phyloP scores from a whole-genome alignment of 2,113 vertebrate genomes.

The Onychostoma macrolepis region DNA sequence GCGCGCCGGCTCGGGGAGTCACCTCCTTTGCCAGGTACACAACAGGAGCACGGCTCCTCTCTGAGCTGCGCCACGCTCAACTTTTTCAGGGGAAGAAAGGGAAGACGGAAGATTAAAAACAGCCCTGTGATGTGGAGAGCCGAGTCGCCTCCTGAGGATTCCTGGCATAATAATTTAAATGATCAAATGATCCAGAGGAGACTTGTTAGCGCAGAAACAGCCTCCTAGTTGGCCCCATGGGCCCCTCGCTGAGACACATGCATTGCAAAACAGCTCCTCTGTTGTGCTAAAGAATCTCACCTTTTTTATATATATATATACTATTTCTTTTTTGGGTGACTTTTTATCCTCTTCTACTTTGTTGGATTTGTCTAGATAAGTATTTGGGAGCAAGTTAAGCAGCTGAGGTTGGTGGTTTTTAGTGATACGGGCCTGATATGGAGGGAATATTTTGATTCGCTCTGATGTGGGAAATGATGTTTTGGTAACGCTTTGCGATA shows the following conservation, averaged over 20 bases:
- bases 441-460: slow-evolving; percentile 5
- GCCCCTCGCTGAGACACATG: slow-evolving; percentile 76
- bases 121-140: slow-evolving; percentile 82
- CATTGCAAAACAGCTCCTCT: slow-evolving; percentile 85
- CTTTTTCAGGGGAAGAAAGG: slow-evolving; percentile 73
- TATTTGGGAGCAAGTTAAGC: slow-evolving; percentile 63
- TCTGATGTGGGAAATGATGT: slow-evolving; percentile 23
- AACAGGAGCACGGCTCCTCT: slow-evolving; percentile 76
- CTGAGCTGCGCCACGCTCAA: slow-evolving; percentile 72
- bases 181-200: slow-evolving; percentile 88
- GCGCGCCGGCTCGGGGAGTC: slow-evolving; percentile 76
- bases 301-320: slow-evolving; percentile 54
- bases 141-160: slow-evolving; percentile 81
- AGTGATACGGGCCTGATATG: neutral
- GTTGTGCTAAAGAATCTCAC: slow-evolving; percentile 81
- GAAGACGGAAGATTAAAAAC: slow-evolving; percentile 83
- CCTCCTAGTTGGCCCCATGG: slow-evolving; percentile 85
- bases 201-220: slow-evolving; percentile 85
- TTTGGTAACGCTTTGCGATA: neutral
- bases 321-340: slow-evolving; percentile 67
- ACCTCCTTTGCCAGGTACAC: slow-evolving; percentile 84
- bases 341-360: slow-evolving; percentile 62
- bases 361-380: slow-evolving; percentile 70
- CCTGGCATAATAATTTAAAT: slow-evolving; percentile 88
- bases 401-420: slow-evolving; percentile 28